A percentile compares a stretch with the other conserved stretches of the same genome.
Conservation (phyloP, 2,888 invertebrate species). For the Lithophane semibrunnea region DNA sequence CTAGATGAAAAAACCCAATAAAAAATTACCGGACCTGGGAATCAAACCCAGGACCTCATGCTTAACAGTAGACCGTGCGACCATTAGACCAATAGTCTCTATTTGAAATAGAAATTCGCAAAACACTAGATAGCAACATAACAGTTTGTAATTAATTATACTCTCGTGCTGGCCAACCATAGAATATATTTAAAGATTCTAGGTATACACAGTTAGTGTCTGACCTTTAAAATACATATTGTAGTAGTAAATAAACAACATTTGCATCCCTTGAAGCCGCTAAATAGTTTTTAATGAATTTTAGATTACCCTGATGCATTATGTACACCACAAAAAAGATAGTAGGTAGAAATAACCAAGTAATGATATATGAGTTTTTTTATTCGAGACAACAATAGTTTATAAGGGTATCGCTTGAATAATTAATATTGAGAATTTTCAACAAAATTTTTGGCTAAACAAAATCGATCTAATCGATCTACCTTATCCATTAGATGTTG, state of each 20-base stretch:
- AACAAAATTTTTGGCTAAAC: not conserved
- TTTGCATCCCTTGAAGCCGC: not conserved
- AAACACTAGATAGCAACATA: not conserved
- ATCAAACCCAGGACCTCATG: too few species aligned
- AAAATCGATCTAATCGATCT: not conserved
- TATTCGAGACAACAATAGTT: not conserved
- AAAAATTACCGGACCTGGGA: too few species aligned
- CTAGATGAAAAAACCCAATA: too few species aligned
- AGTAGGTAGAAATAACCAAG: not conserved
- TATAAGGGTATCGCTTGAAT: not conserved
- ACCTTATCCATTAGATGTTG: constrained; percentile 7
- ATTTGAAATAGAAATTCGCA: not conserved
- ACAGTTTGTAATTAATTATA: not conserved
- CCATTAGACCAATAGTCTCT: too few species aligned
- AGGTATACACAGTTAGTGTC: not conserved
- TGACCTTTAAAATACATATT: not conserved
- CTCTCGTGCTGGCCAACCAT: not conserved
- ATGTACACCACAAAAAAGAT: not conserved
- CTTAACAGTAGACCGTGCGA: too few species aligned
- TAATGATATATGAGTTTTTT: not conserved
- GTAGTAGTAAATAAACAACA: not conserved
- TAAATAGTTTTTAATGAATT: constrained; percentile 20
- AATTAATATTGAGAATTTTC: not conserved
- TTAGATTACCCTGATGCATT: constrained; percentile 20
- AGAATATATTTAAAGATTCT: not conserved